These are phyloP conservation scores for Diacarnus erythraeanus DNA, from an alignment of 37 sponge, comb jelly and placozoan genomes.

Conservation along the genomic window DNA sequence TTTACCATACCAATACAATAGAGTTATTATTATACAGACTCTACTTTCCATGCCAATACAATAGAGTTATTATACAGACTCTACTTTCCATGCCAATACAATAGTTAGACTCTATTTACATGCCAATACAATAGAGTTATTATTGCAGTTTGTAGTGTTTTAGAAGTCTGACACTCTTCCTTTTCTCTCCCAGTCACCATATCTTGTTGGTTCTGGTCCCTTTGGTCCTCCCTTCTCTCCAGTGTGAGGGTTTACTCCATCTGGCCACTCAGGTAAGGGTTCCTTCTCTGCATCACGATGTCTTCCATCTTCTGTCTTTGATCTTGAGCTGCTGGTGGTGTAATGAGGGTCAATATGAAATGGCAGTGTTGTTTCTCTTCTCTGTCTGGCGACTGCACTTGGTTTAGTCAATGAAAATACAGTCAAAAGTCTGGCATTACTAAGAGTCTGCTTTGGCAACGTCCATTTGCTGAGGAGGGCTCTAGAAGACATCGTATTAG, in stretches of 20 bases:
- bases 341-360: too few species aligned
- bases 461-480: too few species aligned
- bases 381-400: too few species aligned
- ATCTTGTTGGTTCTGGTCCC: slow-evolving; percentile 97
- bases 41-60: not conserved
- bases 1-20: too few species aligned
- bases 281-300: slow-evolving; percentile 52
- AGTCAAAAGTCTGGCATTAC: too few species aligned
- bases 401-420: too few species aligned
- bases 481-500: too few species aligned
- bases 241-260: slow-evolving; percentile 88
- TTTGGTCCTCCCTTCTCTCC: slow-evolving; percentile 94
- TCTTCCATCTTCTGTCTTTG: not conserved
- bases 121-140: not conserved
- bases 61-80: not conserved
- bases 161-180: slow-evolving; percentile 95
- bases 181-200: slow-evolving; percentile 99
- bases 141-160: not conserved
- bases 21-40: too few species aligned
- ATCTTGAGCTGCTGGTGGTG: too few species aligned
- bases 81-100: not conserved
- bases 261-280: slow-evolving; percentile 71
- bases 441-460: too few species aligned
- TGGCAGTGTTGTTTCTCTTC: too few species aligned
- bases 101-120: too few species aligned